Percentiles rank a stretch among this genome's conserved stretches.
Evolutionary conservation across 2,113 vertebrate genomes (phyloP).

Genomic region (Macrotus californicus): DNA sequence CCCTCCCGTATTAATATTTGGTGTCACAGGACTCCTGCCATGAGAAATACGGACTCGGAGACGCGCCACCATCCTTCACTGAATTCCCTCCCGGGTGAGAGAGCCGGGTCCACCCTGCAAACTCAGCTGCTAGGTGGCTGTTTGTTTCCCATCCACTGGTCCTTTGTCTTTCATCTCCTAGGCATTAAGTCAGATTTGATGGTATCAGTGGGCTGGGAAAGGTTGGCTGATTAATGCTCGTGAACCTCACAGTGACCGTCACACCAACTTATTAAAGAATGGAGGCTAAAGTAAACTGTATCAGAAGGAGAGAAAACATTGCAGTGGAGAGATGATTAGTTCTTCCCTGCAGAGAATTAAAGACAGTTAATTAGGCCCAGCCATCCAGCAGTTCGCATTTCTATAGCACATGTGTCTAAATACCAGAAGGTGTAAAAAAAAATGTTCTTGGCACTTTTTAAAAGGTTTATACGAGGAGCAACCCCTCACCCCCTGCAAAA

Average conservation of each 20-base stretch:
- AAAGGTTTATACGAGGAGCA: not conserved
- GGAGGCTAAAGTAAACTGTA: not conserved
- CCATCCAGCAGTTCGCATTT: not conserved
- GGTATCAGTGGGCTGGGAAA: not conserved
- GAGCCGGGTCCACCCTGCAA: not conserved
- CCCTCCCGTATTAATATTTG: slow-evolving; percentile 27
- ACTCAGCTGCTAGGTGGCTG: not conserved
- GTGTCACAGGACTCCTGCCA: not conserved
- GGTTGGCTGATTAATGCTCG: slow-evolving; percentile 8
- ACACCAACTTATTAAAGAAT: slow-evolving; percentile 44
- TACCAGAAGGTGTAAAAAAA: not conserved
- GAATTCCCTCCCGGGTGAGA: not conserved
- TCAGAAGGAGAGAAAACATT: not conserved
- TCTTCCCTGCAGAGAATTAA: not conserved
- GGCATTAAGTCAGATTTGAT: slow-evolving; percentile 15
- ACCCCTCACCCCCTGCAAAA: too few species aligned
- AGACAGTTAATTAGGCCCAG: not conserved
- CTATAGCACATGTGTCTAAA: not conserved
- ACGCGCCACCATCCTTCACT: not conserved
- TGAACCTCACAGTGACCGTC: not conserved
- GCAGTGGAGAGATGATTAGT: not conserved
- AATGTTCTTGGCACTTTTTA: not conserved
- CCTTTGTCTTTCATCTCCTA: slow-evolving; percentile 30
- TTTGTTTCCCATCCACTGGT: not conserved
- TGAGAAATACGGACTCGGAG: slow-evolving; percentile 15